Evolutionary conservation across 2,797 vertebrate species (phyloP), one percentile per base, ranked within the genome.

Genomic region (Chaetophractus vellerosus): DNA sequence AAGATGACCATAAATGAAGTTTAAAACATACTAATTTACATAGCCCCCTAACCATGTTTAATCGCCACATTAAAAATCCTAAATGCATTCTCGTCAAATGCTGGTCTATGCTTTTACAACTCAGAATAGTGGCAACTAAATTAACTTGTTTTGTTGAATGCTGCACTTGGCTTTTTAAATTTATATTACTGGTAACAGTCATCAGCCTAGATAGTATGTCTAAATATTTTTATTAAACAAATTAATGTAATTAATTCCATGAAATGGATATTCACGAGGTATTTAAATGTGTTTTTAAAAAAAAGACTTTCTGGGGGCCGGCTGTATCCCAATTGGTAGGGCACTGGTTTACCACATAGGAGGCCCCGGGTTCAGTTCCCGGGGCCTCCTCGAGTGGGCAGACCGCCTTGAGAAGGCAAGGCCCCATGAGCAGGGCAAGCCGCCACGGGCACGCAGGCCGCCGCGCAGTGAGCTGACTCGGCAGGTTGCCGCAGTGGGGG

Each of bases 181-280:
- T 74, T 93, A 55, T 92, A 92, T 74, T 90, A 83, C 63, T 79
- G 95, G 33, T 76, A 96, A 95, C 94, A 97, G 66, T 88, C 79
- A 84, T 94, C 75, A 68, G 55, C 94, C 79, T 48, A 96, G 88
- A 92, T 86, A 94, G 91, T 72, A 91, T 78, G 76, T 76, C 74
- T 95, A 78, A 96, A 96, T 92, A 95, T 93, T 97, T 97, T 96
- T 93, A 97, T 86, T 98, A 96, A 97, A 96, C 94, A 96, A 97
- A 98, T 96, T 96, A 97, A 96, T 93, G 95, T 96, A 96, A 98
- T 97, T 97, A 98, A 97, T 94, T 92, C 85, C 75, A 92, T 96
- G 87, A 91, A 97, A 95, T n/a, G 93, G 80, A 96, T 96, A 97
- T 88, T 94, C 63, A 97, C 21, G 74, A 97, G 85, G 96, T 92